Conservation (phyloP, 2,888 invertebrate genomes). For the Odontocolon sp. region DNA sequence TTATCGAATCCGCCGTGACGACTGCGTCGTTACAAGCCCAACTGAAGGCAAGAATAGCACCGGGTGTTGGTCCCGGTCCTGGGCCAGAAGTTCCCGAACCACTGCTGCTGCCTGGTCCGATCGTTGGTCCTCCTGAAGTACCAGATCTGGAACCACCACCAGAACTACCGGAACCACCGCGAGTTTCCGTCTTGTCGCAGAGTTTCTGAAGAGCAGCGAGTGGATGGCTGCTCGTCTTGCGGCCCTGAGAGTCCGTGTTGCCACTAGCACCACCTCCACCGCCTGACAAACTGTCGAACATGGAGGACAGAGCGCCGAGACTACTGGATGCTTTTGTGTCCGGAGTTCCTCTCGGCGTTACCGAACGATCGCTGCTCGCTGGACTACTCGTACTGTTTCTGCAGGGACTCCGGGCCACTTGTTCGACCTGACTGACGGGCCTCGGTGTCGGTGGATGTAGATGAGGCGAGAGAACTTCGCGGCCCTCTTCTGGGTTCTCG, state of each 20-base stretch:
- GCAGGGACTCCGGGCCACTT: slow-evolving; percentile 83
- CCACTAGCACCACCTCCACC: slow-evolving; percentile 76
- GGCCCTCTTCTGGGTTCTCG: slow-evolving; percentile 78
- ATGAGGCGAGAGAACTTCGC: slow-evolving; percentile 77
- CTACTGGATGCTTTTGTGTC: slow-evolving; percentile 84
- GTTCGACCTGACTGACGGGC: slow-evolving; percentile 81
- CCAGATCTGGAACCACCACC: slow-evolving; percentile 80
- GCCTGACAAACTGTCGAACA: slow-evolving; percentile 93
- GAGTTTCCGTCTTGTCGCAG: slow-evolving; percentile 96
- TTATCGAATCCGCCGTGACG: slow-evolving; percentile 92
- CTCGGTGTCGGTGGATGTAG: slow-evolving; percentile 82
- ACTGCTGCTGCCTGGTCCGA: slow-evolving; percentile 81
- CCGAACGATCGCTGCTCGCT: slow-evolving; percentile 89
- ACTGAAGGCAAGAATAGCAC: slow-evolving; percentile 94
- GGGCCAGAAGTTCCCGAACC: slow-evolving; percentile 71
- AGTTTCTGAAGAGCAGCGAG: slow-evolving; percentile 96
- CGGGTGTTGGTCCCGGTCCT: slow-evolving; percentile 85
- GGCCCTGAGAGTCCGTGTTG: slow-evolving; percentile 83
- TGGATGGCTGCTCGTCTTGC: slow-evolving; percentile 92
- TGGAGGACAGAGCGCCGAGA: slow-evolving; percentile 92
- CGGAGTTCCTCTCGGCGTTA: slow-evolving; percentile 87
- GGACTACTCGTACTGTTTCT: slow-evolving; percentile 86
- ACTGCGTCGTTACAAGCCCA: slow-evolving; percentile 97
- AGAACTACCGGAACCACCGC: slow-evolving; percentile 81
- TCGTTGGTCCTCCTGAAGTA: slow-evolving; percentile 74